phyloP scores from a whole-genome alignment of 1,140 invertebrate species.

The Laodelphax striatellus region DNA sequence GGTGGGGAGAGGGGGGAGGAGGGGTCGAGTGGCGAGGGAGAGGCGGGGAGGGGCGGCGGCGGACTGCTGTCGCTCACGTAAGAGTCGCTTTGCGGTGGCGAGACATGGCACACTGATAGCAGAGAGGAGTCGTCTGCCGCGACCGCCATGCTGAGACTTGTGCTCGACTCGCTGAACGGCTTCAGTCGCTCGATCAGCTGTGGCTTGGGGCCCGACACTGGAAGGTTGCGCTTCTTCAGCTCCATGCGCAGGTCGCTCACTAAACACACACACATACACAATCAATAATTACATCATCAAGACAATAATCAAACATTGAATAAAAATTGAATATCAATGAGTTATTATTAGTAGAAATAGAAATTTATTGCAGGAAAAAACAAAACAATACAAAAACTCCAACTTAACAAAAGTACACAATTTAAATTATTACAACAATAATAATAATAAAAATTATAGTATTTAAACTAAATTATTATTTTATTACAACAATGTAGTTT shows the following conservation, averaged over 20 bases:
- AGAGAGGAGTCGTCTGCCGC: slow-evolving; percentile 14
- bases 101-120: slow-evolving; percentile 15
- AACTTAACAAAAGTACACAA: too few relatives aligned
- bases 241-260: slow-evolving; percentile 90
- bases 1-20: not conserved
- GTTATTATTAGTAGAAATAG: too few relatives aligned
- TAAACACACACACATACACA: slow-evolving; percentile 22
- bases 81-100: not conserved
- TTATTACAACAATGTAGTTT: too few relatives aligned
- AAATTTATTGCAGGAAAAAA: too few relatives aligned
- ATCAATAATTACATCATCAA: too few relatives aligned
- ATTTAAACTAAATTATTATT: too few relatives aligned
- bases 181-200: slow-evolving; percentile 88
- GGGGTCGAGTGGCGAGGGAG: not conserved
- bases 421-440: too few relatives aligned
- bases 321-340: too few relatives aligned
- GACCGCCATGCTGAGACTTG: not conserved
- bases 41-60: not conserved
- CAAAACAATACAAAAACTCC: too few relatives aligned
- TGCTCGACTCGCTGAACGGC: slow-evolving; percentile 48
- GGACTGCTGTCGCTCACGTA: slow-evolving; percentile 21
- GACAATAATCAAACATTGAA: too few relatives aligned
- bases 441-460: too few relatives aligned
- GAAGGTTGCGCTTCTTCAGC: slow-evolving; percentile 80
- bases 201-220: slow-evolving; percentile 92